Evolutionary conservation across 2,888 invertebrate species (phyloP).

Genomic region (Julus scanicus): DNA sequence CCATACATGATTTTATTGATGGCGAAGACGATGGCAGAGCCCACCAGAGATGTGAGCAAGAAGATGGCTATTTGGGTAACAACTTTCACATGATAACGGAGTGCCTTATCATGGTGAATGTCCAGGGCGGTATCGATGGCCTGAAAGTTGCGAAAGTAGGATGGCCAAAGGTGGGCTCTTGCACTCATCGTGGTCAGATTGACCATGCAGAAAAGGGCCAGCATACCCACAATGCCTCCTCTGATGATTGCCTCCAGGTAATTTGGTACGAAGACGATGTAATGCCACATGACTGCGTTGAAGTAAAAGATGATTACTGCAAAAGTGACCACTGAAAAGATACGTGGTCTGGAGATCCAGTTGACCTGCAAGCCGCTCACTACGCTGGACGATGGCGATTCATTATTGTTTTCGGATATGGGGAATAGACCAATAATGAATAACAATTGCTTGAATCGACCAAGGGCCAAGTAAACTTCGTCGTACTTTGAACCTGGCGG

Average conservation of each 20-base stretch:
- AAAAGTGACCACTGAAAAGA: not conserved
- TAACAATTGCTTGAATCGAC: not conserved
- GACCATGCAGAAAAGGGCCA: not conserved
- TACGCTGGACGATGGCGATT: not conserved
- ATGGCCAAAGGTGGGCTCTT: not conserved
- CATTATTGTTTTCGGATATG: not conserved
- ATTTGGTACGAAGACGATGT: not conserved
- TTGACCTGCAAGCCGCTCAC: not conserved
- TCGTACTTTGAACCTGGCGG: not conserved
- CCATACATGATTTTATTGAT: not conserved
- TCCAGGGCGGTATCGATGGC: not conserved
- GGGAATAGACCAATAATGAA: not conserved
- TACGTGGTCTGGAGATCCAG: not conserved
- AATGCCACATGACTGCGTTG: not conserved
- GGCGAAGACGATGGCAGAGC: not conserved
- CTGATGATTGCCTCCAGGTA: not conserved
- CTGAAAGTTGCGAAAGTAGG: not conserved
- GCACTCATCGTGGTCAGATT: not conserved
- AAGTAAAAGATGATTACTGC: not conserved
- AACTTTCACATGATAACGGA: not conserved
- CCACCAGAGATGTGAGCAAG: not conserved
- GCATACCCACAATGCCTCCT: not conserved
- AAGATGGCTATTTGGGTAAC: not conserved
- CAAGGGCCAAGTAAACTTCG: not conserved
- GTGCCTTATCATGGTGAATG: not conserved